Evolutionary conservation across 2,797 vertebrate species (phyloP).

Genomic region (Anguilla obscura): DNA sequence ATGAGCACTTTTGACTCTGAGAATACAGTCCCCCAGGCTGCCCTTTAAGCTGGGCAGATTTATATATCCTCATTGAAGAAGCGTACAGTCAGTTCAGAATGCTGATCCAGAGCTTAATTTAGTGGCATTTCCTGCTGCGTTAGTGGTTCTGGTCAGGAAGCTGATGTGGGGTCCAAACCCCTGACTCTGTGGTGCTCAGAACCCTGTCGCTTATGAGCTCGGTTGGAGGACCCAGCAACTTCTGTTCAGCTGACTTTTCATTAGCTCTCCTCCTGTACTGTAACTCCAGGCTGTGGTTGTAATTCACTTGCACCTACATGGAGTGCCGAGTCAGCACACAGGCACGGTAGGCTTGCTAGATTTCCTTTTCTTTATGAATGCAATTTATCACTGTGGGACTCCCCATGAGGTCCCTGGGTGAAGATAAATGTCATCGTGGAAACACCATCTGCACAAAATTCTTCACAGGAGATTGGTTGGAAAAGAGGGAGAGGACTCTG

Average conservation of each 20-base stretch:
- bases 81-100: constrained; percentile 3
- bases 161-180: constrained; percentile 37
- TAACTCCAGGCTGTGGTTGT: background rate
- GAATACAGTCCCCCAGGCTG: background rate
- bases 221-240: background rate
- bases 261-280: constrained; percentile 17
- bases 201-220: background rate
- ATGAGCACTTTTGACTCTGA: background rate
- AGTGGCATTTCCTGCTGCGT: constrained; percentile 17
- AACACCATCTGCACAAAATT: constrained; percentile 16
- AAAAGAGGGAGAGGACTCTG: background rate
- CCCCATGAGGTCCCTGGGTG: constrained; percentile 12
- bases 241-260: constrained; percentile 6
- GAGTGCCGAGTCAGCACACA: background rate
- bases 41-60: background rate
- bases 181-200: background rate
- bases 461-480: background rate
- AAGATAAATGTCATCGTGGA: constrained; percentile 5
- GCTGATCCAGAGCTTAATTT: constrained; percentile 44
- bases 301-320: constrained; percentile 24
- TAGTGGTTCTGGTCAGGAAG: constrained; percentile 46
- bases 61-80: background rate
- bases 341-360: background rate
- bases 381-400: constrained; percentile 20
- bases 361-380: constrained; percentile 27